A percentile compares a stretch with the other conserved stretches of the same genome.
These are phyloP conservation scores for Cerastis leucographa DNA, from an alignment of 2,888 invertebrate species.

Conservation along the genomic window DNA sequence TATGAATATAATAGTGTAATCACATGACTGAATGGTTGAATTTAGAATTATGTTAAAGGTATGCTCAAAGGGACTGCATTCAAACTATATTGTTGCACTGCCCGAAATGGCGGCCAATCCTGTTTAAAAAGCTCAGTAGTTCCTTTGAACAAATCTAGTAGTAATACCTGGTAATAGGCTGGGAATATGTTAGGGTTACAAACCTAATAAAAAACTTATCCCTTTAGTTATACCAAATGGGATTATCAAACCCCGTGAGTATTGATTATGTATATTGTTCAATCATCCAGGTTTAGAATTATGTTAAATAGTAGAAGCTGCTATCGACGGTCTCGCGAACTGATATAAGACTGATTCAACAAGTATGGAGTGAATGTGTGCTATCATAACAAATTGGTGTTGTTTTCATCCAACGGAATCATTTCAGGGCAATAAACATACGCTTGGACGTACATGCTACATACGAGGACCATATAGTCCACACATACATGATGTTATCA, in stretches of 20 bases:
- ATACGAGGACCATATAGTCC: not conserved
- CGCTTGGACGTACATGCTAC: not conserved
- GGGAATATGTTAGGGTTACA: conserved; percentile 57
- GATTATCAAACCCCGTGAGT: conserved; percentile 56
- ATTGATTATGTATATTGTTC: conserved; percentile 62
- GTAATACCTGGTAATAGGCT: conserved; percentile 52
- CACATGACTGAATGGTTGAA: conserved; percentile 41
- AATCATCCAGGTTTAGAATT: conserved; percentile 53
- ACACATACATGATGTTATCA: not conserved
- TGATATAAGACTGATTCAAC: not conserved
- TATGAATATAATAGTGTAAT: conserved; percentile 31
- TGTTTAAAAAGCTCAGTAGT: not conserved
- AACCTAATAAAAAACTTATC: conserved; percentile 52
- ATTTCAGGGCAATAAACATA: conserved; percentile 18
- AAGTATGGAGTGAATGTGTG: conserved; percentile 49
- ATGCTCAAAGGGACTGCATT: conserved; percentile 46
- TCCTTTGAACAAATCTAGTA: conserved; percentile 45
- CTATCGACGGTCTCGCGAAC: conserved; percentile 16
- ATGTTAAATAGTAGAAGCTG: conserved; percentile 6
- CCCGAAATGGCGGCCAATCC: not conserved
- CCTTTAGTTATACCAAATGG: conserved; percentile 58
- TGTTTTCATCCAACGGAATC: conserved; percentile 40
- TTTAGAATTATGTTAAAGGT: conserved; percentile 40
- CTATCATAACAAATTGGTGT: conserved; percentile 25
- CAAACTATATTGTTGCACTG: not conserved